Evolutionary conservation across 2,888 invertebrate species (phyloP).

Genomic region (Amorpha juglandis): DNA sequence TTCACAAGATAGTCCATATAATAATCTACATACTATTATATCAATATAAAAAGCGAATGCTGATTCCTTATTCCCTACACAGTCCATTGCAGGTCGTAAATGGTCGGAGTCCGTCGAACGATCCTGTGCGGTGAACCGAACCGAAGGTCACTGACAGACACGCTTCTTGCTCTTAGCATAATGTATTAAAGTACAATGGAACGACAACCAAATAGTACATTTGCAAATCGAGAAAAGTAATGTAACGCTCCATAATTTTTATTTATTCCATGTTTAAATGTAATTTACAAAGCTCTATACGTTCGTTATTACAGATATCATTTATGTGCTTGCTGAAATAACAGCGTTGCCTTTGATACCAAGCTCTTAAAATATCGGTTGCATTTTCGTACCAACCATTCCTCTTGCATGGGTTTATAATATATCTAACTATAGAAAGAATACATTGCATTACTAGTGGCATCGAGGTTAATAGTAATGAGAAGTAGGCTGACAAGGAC

Average conservation of each 20-base stretch:
- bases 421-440: neutral
- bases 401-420: neutral
- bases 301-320: too few species aligned
- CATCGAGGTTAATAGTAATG: slow-evolving; percentile 35
- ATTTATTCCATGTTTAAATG: slow-evolving; percentile 7
- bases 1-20: too few species aligned
- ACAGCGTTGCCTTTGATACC: too few species aligned
- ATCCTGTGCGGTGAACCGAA: slow-evolving; percentile 59
- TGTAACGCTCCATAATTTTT: too few species aligned
- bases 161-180: slow-evolving; percentile 49
- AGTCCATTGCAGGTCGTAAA: slow-evolving; percentile 22
- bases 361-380: too few species aligned
- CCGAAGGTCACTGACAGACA: slow-evolving; percentile 58
- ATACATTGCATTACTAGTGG: slow-evolving; percentile 1
- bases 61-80: slow-evolving; percentile 17
- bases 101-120: slow-evolving; percentile 45
- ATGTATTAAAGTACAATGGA: neutral
- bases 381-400: neutral
- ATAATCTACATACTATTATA: too few species aligned
- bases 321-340: too few species aligned
- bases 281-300: neutral
- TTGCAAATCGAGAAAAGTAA: too few species aligned
- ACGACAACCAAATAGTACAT: neutral
- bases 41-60: neutral
- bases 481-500: slow-evolving; percentile 41